Conservation (phyloP, 1,140 invertebrate genomes). For the Drosophila mayri region DNA sequence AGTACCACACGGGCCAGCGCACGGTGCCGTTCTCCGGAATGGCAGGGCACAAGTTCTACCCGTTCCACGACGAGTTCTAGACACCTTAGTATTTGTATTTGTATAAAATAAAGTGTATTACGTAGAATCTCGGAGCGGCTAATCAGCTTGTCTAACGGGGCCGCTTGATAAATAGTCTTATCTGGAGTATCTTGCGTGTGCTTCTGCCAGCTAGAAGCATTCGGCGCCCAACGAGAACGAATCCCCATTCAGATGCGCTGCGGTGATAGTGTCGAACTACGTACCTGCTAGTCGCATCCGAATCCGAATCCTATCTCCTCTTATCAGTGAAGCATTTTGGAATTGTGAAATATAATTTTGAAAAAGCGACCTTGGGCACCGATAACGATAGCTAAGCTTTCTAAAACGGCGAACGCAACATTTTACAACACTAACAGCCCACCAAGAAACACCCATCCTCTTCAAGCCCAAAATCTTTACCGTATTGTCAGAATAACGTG, state of each 20-base stretch:
- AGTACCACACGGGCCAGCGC: constrained; percentile 87
- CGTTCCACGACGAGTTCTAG: constrained; percentile 86
- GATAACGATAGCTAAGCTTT: constrained; percentile 19
- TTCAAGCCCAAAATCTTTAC: not conserved
- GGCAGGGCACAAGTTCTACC: constrained; percentile 87
- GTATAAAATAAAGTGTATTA: constrained; percentile 48
- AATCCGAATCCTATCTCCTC: constrained; percentile 69
- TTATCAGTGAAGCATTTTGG: constrained; percentile 36
- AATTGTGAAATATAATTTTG: constrained; percentile 40
- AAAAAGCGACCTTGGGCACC: constrained; percentile 34
- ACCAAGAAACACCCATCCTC: too few species aligned
- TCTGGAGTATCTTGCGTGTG: constrained; percentile 42
- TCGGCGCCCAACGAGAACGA: not conserved
- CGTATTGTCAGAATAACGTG: not conserved
- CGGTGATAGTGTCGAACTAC: constrained; percentile 11
- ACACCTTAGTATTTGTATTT: constrained; percentile 37
- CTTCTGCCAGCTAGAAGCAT: constrained; percentile 17
- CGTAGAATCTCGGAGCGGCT: constrained; percentile 26
- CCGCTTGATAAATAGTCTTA: constrained; percentile 54
- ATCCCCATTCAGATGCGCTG: constrained; percentile 19
- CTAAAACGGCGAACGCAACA: not conserved
- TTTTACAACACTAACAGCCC: not conserved
- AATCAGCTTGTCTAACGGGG: constrained; percentile 56
- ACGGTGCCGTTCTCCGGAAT: constrained; percentile 85
- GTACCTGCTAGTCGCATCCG: constrained; percentile 36